phyloP scores from a whole-genome alignment of 2,113 vertebrate genomes.

The Rhineura floridana region DNA sequence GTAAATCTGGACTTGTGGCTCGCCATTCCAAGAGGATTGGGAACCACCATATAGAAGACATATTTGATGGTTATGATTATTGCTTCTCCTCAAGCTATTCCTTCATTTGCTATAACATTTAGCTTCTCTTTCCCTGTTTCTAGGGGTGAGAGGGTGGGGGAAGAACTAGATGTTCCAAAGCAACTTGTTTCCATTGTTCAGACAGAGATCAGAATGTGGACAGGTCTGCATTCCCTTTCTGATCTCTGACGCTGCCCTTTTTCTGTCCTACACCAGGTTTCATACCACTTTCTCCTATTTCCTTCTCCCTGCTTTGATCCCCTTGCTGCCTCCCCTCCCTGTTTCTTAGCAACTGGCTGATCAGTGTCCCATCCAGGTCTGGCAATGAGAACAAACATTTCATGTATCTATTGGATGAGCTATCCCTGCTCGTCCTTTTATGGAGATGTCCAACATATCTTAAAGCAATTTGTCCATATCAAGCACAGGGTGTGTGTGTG shows the following conservation, averaged over 20 bases:
- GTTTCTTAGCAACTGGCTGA: neutral
- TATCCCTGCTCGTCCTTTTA: constrained; percentile 2
- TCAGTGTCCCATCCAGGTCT: neutral
- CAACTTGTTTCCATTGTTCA: neutral
- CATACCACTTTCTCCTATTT: neutral
- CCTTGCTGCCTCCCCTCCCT: neutral
- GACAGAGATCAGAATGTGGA: neutral
- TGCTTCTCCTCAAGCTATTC: neutral
- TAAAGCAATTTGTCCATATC: constrained; percentile 38
- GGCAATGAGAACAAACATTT: neutral
- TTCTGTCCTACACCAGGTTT: neutral
- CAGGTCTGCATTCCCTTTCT: neutral
- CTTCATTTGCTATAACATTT: neutral
- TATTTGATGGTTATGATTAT: neutral
- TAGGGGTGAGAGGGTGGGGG: too few relatives aligned
- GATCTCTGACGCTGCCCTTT: neutral
- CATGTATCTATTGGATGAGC: neutral
- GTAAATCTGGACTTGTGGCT: too few relatives aligned
- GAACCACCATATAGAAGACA: too few relatives aligned
- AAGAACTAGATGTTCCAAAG: neutral
- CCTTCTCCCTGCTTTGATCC: neutral
- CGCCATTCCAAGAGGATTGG: too few relatives aligned
- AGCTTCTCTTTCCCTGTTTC: neutral
- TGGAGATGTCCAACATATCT: constrained; percentile 38
- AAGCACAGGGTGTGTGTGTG: constrained; percentile 45